Evolutionary conservation across 2,113 vertebrate genomes (phyloP).

Genomic region (Crotalus tigris): DNA sequence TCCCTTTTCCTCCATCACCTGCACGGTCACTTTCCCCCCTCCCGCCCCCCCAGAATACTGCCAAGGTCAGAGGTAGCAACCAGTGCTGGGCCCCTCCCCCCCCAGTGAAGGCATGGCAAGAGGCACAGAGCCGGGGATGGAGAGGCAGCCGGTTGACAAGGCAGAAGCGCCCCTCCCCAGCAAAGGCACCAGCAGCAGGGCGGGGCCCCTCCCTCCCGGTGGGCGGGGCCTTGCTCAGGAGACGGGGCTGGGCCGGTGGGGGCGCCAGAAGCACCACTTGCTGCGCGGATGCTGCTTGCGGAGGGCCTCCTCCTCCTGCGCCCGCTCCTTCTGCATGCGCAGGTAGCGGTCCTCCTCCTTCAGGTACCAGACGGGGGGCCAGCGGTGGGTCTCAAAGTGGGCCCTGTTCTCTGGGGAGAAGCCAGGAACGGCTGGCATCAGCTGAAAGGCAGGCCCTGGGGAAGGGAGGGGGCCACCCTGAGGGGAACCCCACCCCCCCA

Average conservation of each 20-base stretch:
- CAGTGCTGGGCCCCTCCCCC: background rate
- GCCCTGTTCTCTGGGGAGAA: conserved; percentile 75
- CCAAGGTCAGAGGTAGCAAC: background rate
- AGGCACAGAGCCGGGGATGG: background rate
- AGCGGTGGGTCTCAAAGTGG: conserved; percentile 85
- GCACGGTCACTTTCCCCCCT: background rate
- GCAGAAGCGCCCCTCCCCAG: no score
- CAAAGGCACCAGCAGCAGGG: background rate
- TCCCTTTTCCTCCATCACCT: background rate
- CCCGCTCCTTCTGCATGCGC: conserved; percentile 81
- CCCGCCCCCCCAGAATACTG: background rate
- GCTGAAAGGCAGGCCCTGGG: background rate
- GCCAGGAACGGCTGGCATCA: background rate
- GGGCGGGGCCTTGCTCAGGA: conserved; percentile 57
- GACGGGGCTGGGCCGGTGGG: conserved; percentile 66
- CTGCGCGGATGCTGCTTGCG: conserved; percentile 81
- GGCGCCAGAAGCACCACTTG: conserved; percentile 88
- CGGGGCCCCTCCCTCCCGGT: no score
- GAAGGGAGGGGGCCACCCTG: no score
- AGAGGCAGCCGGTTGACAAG: background rate
- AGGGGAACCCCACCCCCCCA: background rate
- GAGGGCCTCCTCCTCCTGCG: conserved; percentile 64
- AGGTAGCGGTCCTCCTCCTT: conserved; percentile 88
- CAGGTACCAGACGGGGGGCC: conserved; percentile 89
- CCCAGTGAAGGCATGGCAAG: background rate